These are phyloP conservation scores for Ectropis crepuscularia DNA, from an alignment of 2,888 invertebrate genomes.

Conservation along the genomic window DNA sequence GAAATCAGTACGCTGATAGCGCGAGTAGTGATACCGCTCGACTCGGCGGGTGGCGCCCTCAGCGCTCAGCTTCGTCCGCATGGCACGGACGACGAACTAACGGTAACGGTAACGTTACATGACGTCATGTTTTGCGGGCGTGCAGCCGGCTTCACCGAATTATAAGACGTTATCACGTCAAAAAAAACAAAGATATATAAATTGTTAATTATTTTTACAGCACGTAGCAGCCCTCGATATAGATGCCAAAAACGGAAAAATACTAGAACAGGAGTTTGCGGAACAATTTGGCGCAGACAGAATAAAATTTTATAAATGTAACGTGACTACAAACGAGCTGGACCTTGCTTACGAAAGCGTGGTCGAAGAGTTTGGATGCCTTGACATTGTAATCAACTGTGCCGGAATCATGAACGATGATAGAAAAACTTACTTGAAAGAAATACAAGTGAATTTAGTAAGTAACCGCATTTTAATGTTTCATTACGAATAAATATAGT, in stretches of 20 bases:
- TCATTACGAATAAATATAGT: neutral
- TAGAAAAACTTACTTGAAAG: constrained; percentile 58
- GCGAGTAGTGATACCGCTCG: too few species aligned
- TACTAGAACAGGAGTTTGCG: constrained; percentile 52
- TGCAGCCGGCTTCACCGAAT: too few species aligned
- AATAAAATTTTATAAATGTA: constrained; percentile 61
- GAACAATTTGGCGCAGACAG: constrained; percentile 50
- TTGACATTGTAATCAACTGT: constrained; percentile 69
- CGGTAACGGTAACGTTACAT: too few species aligned
- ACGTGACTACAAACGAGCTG: constrained; percentile 58
- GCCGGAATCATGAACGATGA: constrained; percentile 73
- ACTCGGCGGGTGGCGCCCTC: too few species aligned
- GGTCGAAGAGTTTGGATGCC: constrained; percentile 55
- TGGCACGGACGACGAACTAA: too few species aligned
- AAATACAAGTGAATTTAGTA: constrained; percentile 71
- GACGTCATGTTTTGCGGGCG: too few species aligned
- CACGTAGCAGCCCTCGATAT: constrained; percentile 62
- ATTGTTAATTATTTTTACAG: constrained; percentile 46
- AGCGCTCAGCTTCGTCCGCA: too few species aligned
- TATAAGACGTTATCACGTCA: too few species aligned
- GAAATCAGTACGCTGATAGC: too few species aligned
- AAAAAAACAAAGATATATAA: too few species aligned
- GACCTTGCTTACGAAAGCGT: constrained; percentile 53
- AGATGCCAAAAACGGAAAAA: constrained; percentile 48
- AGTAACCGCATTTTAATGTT: constrained; percentile 41